These are phyloP conservation scores for Pelecanoides urinatrix DNA, from an alignment of 2,113 vertebrate species.

Conservation along the genomic window DNA sequence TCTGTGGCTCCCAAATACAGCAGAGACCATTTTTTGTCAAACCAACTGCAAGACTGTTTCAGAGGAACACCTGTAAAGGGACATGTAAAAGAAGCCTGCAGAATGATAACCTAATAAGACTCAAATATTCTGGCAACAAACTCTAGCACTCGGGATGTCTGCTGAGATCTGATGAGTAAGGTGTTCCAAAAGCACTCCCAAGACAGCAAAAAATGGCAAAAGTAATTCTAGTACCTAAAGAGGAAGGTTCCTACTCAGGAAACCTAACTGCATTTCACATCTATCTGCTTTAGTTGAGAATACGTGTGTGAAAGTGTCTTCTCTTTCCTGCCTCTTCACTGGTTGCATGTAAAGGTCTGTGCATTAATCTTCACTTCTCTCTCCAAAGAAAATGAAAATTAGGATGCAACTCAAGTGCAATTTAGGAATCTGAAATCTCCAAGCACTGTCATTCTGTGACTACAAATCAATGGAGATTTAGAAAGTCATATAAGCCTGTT, in stretches of 20 bases:
- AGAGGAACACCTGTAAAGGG: background rate
- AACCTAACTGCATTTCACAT: background rate
- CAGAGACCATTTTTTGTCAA: background rate
- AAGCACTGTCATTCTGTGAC: background rate
- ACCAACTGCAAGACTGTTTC: background rate
- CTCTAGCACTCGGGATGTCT: background rate
- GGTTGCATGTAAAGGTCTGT: background rate
- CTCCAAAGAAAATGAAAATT: background rate
- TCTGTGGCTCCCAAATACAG: background rate
- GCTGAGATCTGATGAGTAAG: background rate
- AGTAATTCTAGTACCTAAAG: background rate
- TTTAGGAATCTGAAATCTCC: background rate
- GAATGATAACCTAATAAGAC: background rate
- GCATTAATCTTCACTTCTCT: background rate
- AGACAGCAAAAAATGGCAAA: background rate
- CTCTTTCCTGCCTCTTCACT: background rate
- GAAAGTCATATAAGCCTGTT: background rate
- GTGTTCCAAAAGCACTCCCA: background rate
- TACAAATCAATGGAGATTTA: background rate
- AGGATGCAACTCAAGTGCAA: background rate
- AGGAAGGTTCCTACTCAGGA: background rate
- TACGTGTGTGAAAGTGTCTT: background rate
- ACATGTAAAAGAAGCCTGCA: background rate
- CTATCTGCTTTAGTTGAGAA: background rate
- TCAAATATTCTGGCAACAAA: background rate